Evolutionary conservation across 2,797 vertebrate species (phyloP), one percentile per base, ranked within the genome.

Genomic region (Etheostoma perlongum): DNA sequence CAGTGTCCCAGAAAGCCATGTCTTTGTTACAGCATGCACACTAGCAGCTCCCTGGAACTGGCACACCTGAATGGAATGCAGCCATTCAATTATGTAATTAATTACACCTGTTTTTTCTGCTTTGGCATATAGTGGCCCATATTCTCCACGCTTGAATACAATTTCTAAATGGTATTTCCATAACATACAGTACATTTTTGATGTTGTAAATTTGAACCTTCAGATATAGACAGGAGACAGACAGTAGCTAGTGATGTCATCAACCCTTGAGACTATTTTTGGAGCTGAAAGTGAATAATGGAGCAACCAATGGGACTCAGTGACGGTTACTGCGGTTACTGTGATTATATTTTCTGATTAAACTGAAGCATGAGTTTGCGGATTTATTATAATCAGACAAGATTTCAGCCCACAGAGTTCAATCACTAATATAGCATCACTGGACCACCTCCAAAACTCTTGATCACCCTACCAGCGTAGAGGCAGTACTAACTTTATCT

Each of bases 341-440:
- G 25, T 70, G 65, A 79, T 79, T 74, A 47, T 60, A 62, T 53
- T 70, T 59, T 36, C 12, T 16, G 25, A 47, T 57, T 69, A 33
- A 65, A 36, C 53, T 58, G 47, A 40, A 42, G 61, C 46, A 12
- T 25, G 48, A 4, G 4, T 71, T 72, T 14, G 16, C 23, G 64
- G 62, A 81, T 78, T 70, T 42, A 72, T 73, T 52, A 27, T 5
- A 44, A 5, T 60, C 15, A 33, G 46, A 73, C 61, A 76, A 68
- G 4, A 30, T 36, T 36, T 52, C 72, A 72, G 33, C 30, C 51
- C 18, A 48, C 36, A 49, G 7, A 49, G 21, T 44, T 66, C 6
- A 44, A 53, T 30, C 57, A 33, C 5, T 30, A 30, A 30, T 30
- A 30, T 30, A 30, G 5, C 30, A 30, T 30, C 30, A 30, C 5